Percentiles rank a stretch among this genome's conserved stretches.
Evolutionary conservation across 1,140 invertebrate genomes (phyloP).

Genomic region (Globodera ellingtonae): DNA sequence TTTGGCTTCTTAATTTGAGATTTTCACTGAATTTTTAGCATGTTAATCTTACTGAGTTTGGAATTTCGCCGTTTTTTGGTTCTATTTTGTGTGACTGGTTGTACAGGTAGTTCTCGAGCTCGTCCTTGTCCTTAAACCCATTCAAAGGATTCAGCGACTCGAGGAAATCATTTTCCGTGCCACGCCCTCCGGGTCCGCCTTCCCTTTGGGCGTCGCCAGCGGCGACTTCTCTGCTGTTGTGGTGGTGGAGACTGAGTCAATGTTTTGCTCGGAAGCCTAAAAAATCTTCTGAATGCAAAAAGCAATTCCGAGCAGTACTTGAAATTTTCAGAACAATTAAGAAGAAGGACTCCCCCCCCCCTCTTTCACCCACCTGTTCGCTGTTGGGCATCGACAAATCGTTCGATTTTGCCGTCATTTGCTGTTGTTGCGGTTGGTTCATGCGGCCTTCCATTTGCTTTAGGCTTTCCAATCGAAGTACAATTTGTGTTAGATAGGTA

Average conservation of each 20-base stretch:
- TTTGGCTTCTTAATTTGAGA: conserved; percentile 45
- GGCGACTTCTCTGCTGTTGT: not conserved
- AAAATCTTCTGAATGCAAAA: not conserved
- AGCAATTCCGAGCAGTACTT: not conserved
- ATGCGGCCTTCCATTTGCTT: conserved; percentile 24
- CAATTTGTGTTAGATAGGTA: conserved; percentile 94
- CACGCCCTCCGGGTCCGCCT: not conserved
- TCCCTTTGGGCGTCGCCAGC: conserved; percentile 1
- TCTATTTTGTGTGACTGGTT: conserved; percentile 50
- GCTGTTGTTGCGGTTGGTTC: conserved; percentile 8
- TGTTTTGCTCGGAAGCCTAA: not conserved
- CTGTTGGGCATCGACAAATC: not conserved
- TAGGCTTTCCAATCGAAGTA: conserved; percentile 28
- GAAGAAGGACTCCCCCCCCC: no score
- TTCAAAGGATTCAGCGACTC: conserved; percentile 51
- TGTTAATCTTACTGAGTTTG: conserved; percentile 29
- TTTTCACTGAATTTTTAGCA: conserved; percentile 6
- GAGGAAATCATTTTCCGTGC: conserved; percentile 69
- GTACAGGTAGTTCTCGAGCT: conserved; percentile 56
- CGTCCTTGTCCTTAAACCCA: conserved; percentile 57
- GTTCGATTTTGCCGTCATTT: conserved; percentile 1
- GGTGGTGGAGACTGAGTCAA: not conserved
- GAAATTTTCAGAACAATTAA: no score
- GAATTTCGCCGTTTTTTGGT: conserved; percentile 50
- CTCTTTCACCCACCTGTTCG: not conserved